Evolutionary conservation across 2,888 invertebrate species (phyloP), one percentile per base, ranked within the genome.

Genomic region (Smittia aterrima): DNA sequence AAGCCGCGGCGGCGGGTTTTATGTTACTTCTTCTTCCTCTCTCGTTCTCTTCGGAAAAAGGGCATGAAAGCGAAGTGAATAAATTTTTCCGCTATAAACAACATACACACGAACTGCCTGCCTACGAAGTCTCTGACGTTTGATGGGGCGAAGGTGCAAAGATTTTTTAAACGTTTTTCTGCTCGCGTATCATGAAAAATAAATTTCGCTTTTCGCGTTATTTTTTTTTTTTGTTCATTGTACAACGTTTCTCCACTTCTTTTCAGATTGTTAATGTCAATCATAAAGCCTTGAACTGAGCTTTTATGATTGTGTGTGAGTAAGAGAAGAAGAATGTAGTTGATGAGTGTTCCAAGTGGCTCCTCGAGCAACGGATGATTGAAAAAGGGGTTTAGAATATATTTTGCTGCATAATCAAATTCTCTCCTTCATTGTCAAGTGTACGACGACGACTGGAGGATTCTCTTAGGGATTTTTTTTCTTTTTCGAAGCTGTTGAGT

Each of bases 41-140:
- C n/a, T 67, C 68, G 68, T 47, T 38, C n/a, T 47, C 47, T 7
- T 7, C 16, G 11, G 47, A 13, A n/a, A 47, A 47, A 41, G 41
- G 11, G n/a, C n/a, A n/a, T 4, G 24, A 41, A 47, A 22, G 22
- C 54, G 32, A 32, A 71, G 70, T 71, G 54, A 71, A 71, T 71
- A 71, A 71, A 71, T 71, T 71, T 71, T 18, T 71, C 16, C 47
- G 54, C 54, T 54, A 71, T 71, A 71, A 71, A 71, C 32, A 54
- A 68, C 68, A 68, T 68, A 68, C 68, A 68, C 68, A 68, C 68
- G 68, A 68, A 68, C 25, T 41, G 38, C 25, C 68, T 68, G 11
- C 47, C 47, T 47, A 4, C 47, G 53, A 47, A 68, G 47, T 47
- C 18, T 32, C 38, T 11, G 13, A 47, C 11, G n/a, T 3, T 16